phyloP scores from a whole-genome alignment of 2,113 vertebrate species.

The Erpornis zantholeuca region DNA sequence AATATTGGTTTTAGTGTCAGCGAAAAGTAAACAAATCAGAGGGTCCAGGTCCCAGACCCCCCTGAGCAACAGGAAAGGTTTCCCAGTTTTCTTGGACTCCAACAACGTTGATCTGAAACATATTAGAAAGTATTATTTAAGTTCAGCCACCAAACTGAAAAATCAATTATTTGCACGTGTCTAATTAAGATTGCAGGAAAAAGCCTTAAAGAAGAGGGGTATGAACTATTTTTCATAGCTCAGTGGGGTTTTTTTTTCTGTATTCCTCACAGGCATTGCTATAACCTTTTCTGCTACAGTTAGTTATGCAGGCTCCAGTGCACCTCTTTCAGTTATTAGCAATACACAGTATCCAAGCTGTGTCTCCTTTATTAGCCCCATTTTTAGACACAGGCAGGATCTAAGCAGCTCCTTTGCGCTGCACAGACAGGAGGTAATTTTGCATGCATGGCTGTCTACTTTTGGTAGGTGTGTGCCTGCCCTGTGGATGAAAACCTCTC shows the following conservation, averaged over 20 bases:
- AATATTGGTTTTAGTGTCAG: not conserved
- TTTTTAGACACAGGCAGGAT: not conserved
- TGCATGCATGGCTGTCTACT: not conserved
- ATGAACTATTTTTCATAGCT: conserved; percentile 1
- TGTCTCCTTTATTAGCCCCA: not conserved
- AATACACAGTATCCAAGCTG: conserved; percentile 31
- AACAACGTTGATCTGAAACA: not conserved
- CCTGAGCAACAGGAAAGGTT: too few relatives aligned
- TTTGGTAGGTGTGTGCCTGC: not conserved
- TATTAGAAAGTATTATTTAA: not conserved
- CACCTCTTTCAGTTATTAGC: conserved; percentile 30
- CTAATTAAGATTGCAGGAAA: not conserved
- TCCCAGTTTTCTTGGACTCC: too few relatives aligned
- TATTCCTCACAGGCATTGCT: not conserved
- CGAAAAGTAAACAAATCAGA: not conserved
- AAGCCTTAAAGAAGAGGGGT: not conserved
- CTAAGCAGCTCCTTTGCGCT: not conserved
- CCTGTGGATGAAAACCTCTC: not conserved
- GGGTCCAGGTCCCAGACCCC: too few relatives aligned
- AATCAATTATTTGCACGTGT: not conserved
- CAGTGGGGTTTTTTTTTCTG: not conserved
- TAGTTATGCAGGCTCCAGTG: conserved; percentile 40
- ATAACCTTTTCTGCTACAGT: not conserved
- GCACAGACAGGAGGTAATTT: not conserved
- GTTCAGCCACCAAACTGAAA: not conserved